Evolutionary conservation across 1,140 invertebrate species (phyloP), one percentile per base, ranked within the genome.

Genomic region (Semibalanus balanoides): DNA sequence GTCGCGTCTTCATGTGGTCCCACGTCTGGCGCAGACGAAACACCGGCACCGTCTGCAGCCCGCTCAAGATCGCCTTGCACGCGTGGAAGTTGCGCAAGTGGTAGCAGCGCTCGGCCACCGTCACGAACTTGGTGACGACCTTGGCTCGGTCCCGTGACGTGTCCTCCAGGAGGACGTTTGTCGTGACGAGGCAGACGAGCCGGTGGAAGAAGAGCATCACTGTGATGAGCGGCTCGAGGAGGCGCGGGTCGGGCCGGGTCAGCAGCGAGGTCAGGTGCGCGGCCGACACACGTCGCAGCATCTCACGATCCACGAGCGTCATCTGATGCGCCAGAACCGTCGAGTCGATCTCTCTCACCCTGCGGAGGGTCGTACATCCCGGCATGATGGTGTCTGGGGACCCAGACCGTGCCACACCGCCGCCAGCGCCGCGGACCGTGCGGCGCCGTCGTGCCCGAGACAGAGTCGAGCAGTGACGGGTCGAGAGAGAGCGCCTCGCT

Each of bases 191-290:
- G 79, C 85, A 86, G 11, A 84, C 83, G 1, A 88, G 83, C 76
- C 87, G 80, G 75, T 87, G 86, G 30, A 86, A 84, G 77, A 87
- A 88, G 0, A 85, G 85, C 31, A 87, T 81, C 80, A 86, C 83
- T 0, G 85, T 85, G 0, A 82, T 81, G 28, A 88, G 14, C 14
- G 78, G 81, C 87, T 87, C 0, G 86, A 85, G 7, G 86, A 82
- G 27, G 28, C 74, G 29, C 75, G 31, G 70, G 25, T 76, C 64
- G 30, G 5, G n/a, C 35, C 51, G n/a, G 30, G 29, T 64, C 74
- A 75, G 35, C 14, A 43, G 40, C 14, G 17, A 3, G 14, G 3
- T 25, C 51, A 64, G 51, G 1, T 64, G 51, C 22, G 51, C 51
- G 7, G 51, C 14, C 22, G 51, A 25, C 51, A 64, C 51, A 3